These are phyloP conservation scores for Aradophagus sp. DNA, from an alignment of 1,140 invertebrate genomes.

Conservation along the genomic window DNA sequence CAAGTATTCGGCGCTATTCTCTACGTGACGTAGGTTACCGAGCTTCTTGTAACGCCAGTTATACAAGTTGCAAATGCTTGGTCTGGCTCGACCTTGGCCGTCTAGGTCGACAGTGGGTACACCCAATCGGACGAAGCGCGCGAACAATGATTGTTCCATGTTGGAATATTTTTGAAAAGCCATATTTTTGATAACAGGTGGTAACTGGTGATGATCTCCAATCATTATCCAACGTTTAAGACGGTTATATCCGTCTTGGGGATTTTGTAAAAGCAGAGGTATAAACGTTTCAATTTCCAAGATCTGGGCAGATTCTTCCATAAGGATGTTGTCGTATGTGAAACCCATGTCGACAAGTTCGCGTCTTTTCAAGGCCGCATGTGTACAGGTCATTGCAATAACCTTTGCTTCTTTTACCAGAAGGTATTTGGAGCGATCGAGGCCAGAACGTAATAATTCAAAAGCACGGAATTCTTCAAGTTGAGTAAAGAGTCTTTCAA, in stretches of 20 bases:
- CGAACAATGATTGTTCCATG: conserved; percentile 99
- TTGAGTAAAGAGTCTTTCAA: conserved; percentile 96
- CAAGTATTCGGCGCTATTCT: conserved; percentile 87
- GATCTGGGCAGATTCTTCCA: conserved; percentile 99
- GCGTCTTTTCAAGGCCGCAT: conserved; percentile 96
- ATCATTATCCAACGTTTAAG: conserved; percentile 99
- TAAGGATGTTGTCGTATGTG: conserved; percentile 99
- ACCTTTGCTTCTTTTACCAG: conserved; percentile 99
- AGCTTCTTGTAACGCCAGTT: conserved; percentile 98
- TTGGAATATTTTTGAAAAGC: conserved; percentile 99
- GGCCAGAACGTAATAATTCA: conserved; percentile 94
- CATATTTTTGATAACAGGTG: conserved; percentile 99
- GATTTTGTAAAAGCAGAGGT: conserved; percentile 96
- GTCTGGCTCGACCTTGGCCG: conserved; percentile 95
- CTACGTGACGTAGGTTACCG: conserved; percentile 93
- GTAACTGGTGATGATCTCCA: conserved; percentile 99
- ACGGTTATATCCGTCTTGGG: conserved; percentile 95
- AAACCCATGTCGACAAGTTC: conserved; percentile 97
- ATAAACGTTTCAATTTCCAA: conserved; percentile 99
- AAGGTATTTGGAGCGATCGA: conserved; percentile 96
- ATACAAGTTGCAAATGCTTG: conserved; percentile 95
- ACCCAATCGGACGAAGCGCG: conserved; percentile 94
- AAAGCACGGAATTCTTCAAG: conserved; percentile 99
- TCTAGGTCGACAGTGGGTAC: conserved; percentile 98
- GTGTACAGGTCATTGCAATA: conserved; percentile 99